Evolutionary conservation across 2,888 invertebrate species (phyloP).

Genomic region (Mellilla xanthometata): DNA sequence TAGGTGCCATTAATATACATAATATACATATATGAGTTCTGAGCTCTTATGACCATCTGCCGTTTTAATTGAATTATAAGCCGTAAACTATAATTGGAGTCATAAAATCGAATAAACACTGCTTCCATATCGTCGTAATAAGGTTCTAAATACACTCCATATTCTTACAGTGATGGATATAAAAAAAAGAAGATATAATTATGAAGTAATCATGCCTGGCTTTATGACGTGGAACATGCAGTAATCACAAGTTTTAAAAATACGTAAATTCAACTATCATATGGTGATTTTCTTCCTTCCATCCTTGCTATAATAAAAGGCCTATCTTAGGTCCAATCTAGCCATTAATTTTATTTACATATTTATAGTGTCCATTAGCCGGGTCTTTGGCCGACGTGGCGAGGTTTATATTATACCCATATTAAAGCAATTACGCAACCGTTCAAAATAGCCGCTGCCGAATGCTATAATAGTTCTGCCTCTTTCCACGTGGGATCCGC

Average conservation of each 20-base stretch:
- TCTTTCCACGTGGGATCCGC: constrained; percentile 53
- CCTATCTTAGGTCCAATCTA: constrained; percentile 37
- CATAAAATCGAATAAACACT: constrained; percentile 19
- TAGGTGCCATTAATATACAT: constrained; percentile 9
- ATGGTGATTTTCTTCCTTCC: too few relatives aligned
- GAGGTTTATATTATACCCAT: constrained; percentile 20
- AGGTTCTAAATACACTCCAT: not conserved
- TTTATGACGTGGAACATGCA: constrained; percentile 5
- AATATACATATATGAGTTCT: constrained; percentile 2
- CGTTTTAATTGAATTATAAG: constrained; percentile 24
- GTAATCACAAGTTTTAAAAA: not conserved
- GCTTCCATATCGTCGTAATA: constrained; percentile 6
- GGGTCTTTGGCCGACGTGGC: constrained; percentile 64
- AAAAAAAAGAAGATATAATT: constrained; percentile 1
- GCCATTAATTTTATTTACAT: constrained; percentile 69
- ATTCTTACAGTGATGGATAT: not conserved
- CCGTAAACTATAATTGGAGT: constrained; percentile 17
- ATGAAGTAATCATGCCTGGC: not conserved
- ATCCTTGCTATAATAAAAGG: too few relatives aligned
- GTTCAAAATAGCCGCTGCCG: constrained; percentile 65
- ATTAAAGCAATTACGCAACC: constrained; percentile 59
- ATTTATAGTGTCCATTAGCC: constrained; percentile 63
- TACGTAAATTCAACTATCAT: too few relatives aligned
- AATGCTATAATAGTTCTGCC: constrained; percentile 70
- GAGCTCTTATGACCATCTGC: constrained; percentile 25